Evolutionary conservation across 2,888 invertebrate species (phyloP).

Genomic region (Coleophora deauratella): DNA sequence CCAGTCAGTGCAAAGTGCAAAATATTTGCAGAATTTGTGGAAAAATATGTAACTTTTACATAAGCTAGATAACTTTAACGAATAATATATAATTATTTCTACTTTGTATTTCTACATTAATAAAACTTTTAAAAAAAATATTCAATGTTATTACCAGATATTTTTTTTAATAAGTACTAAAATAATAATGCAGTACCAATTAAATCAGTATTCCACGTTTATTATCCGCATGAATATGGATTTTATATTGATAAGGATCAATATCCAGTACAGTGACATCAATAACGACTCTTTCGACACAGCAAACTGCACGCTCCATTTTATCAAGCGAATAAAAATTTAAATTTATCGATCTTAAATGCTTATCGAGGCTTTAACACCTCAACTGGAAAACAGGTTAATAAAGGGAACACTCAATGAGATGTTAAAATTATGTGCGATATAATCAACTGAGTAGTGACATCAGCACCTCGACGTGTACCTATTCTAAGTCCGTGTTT

Average conservation of each 20-base stretch:
- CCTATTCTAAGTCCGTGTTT: constrained; percentile 50
- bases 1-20: too few relatives aligned
- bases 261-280: constrained; percentile 29
- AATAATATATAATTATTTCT: too few relatives aligned
- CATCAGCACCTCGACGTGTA: constrained; percentile 27
- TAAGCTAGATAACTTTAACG: too few relatives aligned
- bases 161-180: constrained; percentile 1
- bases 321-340: constrained; percentile 35
- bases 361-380: constrained; percentile 44
- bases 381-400: constrained; percentile 50
- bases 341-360: constrained; percentile 37
- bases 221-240: constrained; percentile 11
- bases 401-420: constrained; percentile 46
- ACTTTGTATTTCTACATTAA: too few relatives aligned
- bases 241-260: constrained; percentile 14
- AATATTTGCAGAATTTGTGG: too few relatives aligned
- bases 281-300: constrained; percentile 9
- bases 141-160: too few relatives aligned
- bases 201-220: constrained; percentile 1
- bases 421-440: constrained; percentile 59
- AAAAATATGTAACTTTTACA: too few relatives aligned
- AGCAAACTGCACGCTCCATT: constrained; percentile 8
- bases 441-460: constrained; percentile 32
- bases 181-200: constrained; percentile 4
- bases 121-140: too few relatives aligned